phyloP scores from a whole-genome alignment of 2,888 invertebrate species.

The Anthophora plumipes region DNA sequence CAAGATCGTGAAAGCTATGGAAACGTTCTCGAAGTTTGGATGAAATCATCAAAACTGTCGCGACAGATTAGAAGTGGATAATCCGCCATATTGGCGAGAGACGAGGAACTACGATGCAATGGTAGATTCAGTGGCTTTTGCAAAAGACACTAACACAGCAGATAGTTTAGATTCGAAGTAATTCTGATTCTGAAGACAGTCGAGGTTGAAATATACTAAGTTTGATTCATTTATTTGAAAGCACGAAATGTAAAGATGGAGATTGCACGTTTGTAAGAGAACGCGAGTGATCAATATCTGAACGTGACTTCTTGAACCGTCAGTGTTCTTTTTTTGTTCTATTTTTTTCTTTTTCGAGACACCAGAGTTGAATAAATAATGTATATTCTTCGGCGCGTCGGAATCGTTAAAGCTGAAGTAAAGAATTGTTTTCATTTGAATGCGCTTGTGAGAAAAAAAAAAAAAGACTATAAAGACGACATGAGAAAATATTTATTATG shows the following conservation, averaged over 20 bases:
- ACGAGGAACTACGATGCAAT: slow-evolving; percentile 35
- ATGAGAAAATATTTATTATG: no score
- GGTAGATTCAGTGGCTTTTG: slow-evolving; percentile 23
- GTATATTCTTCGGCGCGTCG: no score
- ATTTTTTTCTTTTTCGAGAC: neutral
- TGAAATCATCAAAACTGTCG: slow-evolving; percentile 66
- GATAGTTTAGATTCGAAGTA: slow-evolving; percentile 10
- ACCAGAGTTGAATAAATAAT: neutral
- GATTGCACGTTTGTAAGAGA: neutral
- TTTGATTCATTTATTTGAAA: neutral
- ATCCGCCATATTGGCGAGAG: slow-evolving; percentile 37
- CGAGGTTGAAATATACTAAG: neutral
- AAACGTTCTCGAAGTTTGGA: slow-evolving; percentile 56
- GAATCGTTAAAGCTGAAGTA: neutral
- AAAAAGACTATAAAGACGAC: no score
- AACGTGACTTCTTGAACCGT: neutral
- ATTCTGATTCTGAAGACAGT: neutral
- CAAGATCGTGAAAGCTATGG: slow-evolving; percentile 14
- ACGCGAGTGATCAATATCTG: neutral
- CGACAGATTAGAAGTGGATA: slow-evolving; percentile 60
- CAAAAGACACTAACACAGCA: neutral
- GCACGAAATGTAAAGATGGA: neutral
- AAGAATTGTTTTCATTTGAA: no score
- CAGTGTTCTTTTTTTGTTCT: no score
- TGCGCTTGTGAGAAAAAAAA: no score